These are phyloP conservation scores for Progne subis DNA, from an alignment of 2,113 vertebrate genomes.

Conservation along the genomic window DNA sequence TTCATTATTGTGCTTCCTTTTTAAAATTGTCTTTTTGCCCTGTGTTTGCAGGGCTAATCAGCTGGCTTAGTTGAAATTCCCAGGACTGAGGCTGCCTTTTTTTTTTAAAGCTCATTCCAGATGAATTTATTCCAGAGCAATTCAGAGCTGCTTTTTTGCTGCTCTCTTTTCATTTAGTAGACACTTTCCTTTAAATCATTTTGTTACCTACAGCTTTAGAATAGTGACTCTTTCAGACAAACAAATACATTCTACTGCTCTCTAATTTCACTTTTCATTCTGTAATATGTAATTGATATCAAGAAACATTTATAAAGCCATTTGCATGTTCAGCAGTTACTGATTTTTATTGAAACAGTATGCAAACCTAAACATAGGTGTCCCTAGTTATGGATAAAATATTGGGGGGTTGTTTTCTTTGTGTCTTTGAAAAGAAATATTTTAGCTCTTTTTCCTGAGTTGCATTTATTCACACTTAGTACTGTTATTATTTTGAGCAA, in stretches of 20 bases:
- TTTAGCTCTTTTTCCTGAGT: background rate
- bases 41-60: slow-evolving; percentile 16
- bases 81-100: background rate
- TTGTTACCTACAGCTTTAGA: background rate
- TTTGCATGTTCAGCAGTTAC: background rate
- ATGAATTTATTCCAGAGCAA: background rate
- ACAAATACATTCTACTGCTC: background rate
- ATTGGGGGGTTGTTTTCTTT: background rate
- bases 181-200: background rate
- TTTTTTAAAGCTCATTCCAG: background rate
- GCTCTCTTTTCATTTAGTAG: background rate
- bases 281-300: background rate
- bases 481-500: background rate
- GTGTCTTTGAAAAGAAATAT: background rate
- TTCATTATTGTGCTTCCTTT: background rate
- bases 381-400: background rate
- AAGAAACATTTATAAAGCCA: background rate
- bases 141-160: background rate
- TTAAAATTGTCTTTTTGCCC: background rate
- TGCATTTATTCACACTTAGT: background rate
- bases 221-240: background rate
- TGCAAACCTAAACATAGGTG: background rate
- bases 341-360: background rate
- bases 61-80: background rate
- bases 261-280: background rate